These are phyloP conservation scores for Tapera naevia DNA, from an alignment of 2,797 vertebrate genomes.

Conservation along the genomic window DNA sequence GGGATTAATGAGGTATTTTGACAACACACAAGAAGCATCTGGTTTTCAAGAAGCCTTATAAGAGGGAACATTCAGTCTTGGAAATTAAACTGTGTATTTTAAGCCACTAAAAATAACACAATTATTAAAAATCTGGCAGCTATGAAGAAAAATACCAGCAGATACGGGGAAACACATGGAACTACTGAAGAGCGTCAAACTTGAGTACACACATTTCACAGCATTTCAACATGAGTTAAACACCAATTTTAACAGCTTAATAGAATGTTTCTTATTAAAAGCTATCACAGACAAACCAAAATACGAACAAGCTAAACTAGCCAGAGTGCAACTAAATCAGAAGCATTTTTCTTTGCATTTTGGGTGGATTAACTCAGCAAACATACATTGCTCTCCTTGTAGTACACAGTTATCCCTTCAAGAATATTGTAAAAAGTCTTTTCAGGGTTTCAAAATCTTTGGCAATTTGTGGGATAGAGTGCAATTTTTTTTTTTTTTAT, in stretches of 20 bases:
- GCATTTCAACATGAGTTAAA: constrained; percentile 54
- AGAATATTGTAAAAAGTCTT: neutral
- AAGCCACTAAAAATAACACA: constrained; percentile 61
- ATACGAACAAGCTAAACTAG: constrained; percentile 17
- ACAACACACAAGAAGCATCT: constrained; percentile 16
- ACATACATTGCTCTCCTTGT: neutral
- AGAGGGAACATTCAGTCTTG: constrained; percentile 46
- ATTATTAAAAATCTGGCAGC: constrained; percentile 61
- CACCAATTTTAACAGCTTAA: constrained; percentile 53
- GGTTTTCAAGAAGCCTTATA: constrained; percentile 63
- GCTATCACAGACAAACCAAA: constrained; percentile 43
- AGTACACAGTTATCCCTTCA: neutral
- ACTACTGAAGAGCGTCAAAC: constrained; percentile 43
- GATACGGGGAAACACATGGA: constrained; percentile 39
- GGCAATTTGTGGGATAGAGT: neutral
- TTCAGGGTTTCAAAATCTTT: neutral
- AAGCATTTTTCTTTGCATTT: neutral
- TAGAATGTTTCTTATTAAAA: constrained; percentile 57
- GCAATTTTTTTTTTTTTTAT: neutral
- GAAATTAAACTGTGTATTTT: constrained; percentile 46
- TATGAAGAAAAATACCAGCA: constrained; percentile 44
- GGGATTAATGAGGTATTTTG: constrained; percentile 70
- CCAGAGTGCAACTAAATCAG: constrained; percentile 29
- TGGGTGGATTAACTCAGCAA: neutral
- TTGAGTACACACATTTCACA: constrained; percentile 42